Base-by-base conservation (phyloP, 1,140 invertebrate species). In the Whitmania pigra region DNA sequence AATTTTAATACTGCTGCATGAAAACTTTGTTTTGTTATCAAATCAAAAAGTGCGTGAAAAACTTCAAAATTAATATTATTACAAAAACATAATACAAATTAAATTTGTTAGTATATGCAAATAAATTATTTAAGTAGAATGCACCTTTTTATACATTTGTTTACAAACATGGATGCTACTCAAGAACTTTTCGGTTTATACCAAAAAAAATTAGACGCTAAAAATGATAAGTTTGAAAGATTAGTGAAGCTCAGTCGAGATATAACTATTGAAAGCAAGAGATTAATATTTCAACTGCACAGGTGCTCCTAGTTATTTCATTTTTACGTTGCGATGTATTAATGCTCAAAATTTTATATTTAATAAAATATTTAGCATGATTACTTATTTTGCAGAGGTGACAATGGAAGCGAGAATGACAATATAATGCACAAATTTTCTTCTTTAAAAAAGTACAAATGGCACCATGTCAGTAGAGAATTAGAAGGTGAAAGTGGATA, bases 221-320 rank as follows among this genome's bases (percentile, higher is more conserved):
- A 89, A 75, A 89, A 94, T 78, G 91, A 95, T 80, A 86, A 89
- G 76, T 87, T 89, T 79, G 92, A 95, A 79, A 83, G 89, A 72
- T 85, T 95, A 18, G 86, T 93, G 0, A 94, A 93, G 83, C 80
- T 89, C 0, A 88, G 89, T 73, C 83, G 92, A 63, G 92, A 94
- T 80, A 87, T 94, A n/a, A 94, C 90, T 2, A 93, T 93, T 74
- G 90, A 93, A 78, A 92, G 91, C 74, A 95, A 95, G 79, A 84
- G 91, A 74, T 88, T 90, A 20, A 95, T 95, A 72, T 94, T 93
- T 79, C 81, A 90, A 22, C 81, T 95, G 18, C 92, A 94, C 77
- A 88, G 89, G 43, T 63, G 18, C 0, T 9, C 27, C 20, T 49
- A 40, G 7, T 54, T 40, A 13, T 40, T 22, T 69, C 71, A 27